Evolutionary conservation across 2,797 vertebrate species (phyloP).

Genomic region (Enteromius trimaculatus): DNA sequence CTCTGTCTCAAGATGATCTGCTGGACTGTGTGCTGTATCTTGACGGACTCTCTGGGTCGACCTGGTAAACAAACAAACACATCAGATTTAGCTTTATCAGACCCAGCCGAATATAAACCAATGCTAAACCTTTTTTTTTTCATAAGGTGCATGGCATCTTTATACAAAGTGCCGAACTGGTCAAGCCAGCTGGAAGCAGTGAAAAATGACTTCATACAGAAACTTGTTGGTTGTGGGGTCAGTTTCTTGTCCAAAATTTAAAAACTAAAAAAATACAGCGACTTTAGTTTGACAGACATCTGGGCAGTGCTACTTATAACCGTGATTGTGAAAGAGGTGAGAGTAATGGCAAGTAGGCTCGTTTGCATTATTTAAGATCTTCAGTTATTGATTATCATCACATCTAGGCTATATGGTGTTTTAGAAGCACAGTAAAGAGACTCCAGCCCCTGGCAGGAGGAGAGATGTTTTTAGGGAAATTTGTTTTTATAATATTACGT

Average conservation of each 20-base stretch:
- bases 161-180: conserved; percentile 39
- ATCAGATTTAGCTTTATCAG: neutral
- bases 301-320: conserved; percentile 21
- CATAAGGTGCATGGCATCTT: conserved; percentile 38
- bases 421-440: neutral
- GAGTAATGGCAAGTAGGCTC: neutral
- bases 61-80: conserved; percentile 46
- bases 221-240: neutral
- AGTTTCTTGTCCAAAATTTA: neutral
- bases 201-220: conserved; percentile 14
- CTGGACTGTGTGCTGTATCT: conserved; percentile 57
- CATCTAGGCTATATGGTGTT: neutral
- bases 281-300: conserved; percentile 36
- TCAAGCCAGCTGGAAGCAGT: conserved; percentile 8
- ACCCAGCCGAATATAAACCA: neutral
- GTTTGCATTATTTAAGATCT: neutral
- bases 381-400: neutral
- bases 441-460: neutral
- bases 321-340: conserved; percentile 35
- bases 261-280: conserved; percentile 4
- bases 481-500: neutral
- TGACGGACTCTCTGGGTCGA: conserved; percentile 58
- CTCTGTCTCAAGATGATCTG: conserved; percentile 32
- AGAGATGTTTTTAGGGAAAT: neutral
- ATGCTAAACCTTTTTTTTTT: neutral